These are phyloP conservation scores for Serinus canaria DNA, from an alignment of 2,113 vertebrate genomes.

Conservation along the genomic window DNA sequence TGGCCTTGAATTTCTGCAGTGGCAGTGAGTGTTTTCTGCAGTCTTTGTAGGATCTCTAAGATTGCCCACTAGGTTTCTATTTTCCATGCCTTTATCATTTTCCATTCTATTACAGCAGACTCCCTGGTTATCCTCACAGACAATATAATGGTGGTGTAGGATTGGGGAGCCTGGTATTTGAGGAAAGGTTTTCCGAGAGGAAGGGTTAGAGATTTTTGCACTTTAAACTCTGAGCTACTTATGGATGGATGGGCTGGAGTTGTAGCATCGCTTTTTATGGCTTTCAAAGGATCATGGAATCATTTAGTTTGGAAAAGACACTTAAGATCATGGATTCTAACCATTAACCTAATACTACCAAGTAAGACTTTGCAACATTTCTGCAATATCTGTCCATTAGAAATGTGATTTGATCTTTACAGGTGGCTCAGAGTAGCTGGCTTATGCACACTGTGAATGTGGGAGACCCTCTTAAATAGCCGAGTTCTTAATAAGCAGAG, in stretches of 20 bases:
- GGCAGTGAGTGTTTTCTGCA: not conserved
- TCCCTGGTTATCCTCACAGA: not conserved
- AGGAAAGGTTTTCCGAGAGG: not conserved
- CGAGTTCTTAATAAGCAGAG: not conserved
- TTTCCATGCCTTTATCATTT: not conserved
- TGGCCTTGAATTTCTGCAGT: not conserved
- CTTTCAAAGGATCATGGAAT: not conserved
- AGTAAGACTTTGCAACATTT: not conserved
- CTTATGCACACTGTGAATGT: not conserved
- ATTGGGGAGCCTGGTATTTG: not conserved
- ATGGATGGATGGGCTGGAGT: not conserved
- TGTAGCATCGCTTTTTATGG: not conserved
- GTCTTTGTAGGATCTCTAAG: not conserved
- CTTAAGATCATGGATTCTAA: not conserved
- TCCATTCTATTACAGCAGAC: not conserved
- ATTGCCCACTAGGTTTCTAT: not conserved
- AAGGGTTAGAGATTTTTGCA: not conserved
- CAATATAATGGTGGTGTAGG: not conserved
- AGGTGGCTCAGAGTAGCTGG: not conserved
- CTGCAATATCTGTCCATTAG: not conserved
- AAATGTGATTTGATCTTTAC: not conserved
- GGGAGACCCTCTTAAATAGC: not conserved
- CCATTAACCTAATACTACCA: not conserved
- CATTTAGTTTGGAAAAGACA: not conserved
- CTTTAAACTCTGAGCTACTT: not conserved